Conservation (phyloP, 2,113 vertebrate genomes). For the Bufo bufo region DNA sequence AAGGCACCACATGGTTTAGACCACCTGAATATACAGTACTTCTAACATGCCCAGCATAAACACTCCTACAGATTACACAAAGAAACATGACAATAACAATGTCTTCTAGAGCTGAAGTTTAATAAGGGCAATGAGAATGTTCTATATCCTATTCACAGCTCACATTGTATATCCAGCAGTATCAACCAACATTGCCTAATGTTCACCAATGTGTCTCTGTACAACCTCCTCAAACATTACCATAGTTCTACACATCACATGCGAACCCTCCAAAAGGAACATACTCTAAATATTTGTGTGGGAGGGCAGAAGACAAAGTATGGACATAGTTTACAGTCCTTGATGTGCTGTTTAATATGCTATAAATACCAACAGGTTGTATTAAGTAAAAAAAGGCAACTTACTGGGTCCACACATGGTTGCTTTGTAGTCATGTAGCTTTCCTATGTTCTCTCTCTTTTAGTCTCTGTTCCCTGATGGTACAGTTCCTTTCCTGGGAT, state of each 20-base stretch:
- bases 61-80: not conserved
- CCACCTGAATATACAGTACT: no score
- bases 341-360: no score
- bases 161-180: not conserved
- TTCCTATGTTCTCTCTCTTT: not conserved
- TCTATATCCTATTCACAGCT: not conserved
- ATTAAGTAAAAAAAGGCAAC: not conserved
- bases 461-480: not conserved
- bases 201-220: not conserved
- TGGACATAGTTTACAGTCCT: not conserved
- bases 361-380: not conserved
- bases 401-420: conserved; percentile 52
- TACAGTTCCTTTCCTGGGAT: not conserved
- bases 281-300: not conserved
- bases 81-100: not conserved
- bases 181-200: not conserved
- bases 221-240: not conserved
- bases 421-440: not conserved
- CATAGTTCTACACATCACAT: not conserved
- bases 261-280: no score
- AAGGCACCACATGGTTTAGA: no score
- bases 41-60: no score
- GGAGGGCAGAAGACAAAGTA: not conserved
- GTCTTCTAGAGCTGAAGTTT: not conserved
- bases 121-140: not conserved